Percentiles rank a stretch among this genome's conserved stretches.
These are phyloP conservation scores for Nyctalus aviator DNA, from an alignment of 2,797 vertebrate genomes.

Conservation along the genomic window DNA sequence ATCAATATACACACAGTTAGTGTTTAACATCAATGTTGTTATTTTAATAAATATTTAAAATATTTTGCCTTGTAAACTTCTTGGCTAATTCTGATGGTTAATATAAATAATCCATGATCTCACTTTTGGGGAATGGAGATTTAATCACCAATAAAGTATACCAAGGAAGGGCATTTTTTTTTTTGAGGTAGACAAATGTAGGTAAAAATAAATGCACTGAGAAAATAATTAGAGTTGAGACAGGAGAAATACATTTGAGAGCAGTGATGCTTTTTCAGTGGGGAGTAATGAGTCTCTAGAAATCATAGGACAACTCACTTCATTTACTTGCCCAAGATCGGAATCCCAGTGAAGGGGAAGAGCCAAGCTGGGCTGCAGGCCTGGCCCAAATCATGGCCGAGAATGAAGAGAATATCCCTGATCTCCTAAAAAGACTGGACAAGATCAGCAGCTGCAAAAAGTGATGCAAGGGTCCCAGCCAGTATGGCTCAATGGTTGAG, in stretches of 20 bases:
- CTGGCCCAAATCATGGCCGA: not conserved
- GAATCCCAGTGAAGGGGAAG: not conserved
- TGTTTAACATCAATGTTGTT: not conserved
- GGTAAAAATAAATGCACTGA: not conserved
- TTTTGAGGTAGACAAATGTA: not conserved
- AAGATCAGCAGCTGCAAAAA: not conserved
- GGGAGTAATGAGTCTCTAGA: not conserved
- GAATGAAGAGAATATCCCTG: not conserved
- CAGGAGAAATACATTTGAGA: not conserved
- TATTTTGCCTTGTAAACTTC: not conserved
- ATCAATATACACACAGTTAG: not conserved
- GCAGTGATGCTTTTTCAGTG: not conserved
- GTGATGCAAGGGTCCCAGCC: not conserved
- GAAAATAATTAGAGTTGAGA: not conserved
- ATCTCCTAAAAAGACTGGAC: not conserved
- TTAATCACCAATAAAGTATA: not conserved
- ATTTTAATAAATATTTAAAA: slow-evolving; percentile 31
- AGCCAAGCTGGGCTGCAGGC: not conserved
- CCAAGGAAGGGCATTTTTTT: not conserved
- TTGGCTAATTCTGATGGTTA: slow-evolving; percentile 35
- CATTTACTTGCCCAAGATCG: not conserved
- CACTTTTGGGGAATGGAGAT: not conserved
- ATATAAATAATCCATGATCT: not conserved
- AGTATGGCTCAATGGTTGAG: too few species aligned
- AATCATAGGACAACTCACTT: not conserved